Evolutionary conservation across 1,140 invertebrate genomes (phyloP).

Genomic region (Lucilia sericata): DNA sequence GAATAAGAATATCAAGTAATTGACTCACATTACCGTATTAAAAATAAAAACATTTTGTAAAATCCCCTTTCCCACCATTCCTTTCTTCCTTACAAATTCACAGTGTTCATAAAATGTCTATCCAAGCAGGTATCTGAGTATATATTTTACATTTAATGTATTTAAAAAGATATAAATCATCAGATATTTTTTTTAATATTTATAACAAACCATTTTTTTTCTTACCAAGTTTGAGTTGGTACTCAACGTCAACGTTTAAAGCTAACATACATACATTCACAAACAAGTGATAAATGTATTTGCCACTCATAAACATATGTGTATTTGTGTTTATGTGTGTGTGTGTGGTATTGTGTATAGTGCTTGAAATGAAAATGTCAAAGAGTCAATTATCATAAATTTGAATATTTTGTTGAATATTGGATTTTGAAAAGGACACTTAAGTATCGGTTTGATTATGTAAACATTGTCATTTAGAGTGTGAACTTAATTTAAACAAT

Average conservation of each 20-base stretch:
- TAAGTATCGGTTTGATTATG: background rate
- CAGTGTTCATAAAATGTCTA: too few species aligned
- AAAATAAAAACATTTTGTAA: too few species aligned
- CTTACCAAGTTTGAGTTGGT: background rate
- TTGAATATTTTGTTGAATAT: constrained; percentile 27
- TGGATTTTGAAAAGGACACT: background rate
- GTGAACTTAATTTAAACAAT: background rate
- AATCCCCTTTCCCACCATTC: too few species aligned
- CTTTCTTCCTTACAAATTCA: too few species aligned
- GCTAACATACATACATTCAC: too few species aligned
- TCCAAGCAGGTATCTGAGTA: too few species aligned
- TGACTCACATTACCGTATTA: too few species aligned
- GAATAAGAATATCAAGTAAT: too few species aligned
- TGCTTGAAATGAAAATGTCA: constrained; percentile 25
- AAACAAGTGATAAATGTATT: background rate
- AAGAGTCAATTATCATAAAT: constrained; percentile 43
- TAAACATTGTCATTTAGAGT: background rate
- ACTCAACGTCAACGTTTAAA: background rate
- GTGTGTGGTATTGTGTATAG: background rate
- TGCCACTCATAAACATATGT: background rate
- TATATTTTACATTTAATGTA: background rate
- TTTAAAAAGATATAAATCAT: background rate
- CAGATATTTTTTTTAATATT: background rate
- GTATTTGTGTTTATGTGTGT: background rate
- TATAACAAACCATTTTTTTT: background rate